Percentiles rank a stretch among this genome's conserved stretches.
Conservation (phyloP, 1,140 invertebrate genomes). For the Sycobia sp. region DNA sequence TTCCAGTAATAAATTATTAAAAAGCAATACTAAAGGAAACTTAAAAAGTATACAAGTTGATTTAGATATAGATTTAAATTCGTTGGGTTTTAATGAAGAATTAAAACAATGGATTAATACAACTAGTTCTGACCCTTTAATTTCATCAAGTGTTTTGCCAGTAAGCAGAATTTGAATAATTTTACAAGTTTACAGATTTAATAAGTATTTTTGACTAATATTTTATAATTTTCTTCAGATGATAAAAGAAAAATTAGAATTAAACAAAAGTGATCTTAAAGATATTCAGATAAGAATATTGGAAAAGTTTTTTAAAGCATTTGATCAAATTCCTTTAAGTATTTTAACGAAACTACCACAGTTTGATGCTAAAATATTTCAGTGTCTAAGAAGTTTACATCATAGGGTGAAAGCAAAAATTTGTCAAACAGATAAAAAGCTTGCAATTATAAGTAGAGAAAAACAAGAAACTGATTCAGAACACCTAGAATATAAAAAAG, state of each 20-base stretch:
- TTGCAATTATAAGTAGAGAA: conserved; percentile 8
- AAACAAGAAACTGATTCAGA: conserved; percentile 7
- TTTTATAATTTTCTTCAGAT: conserved; percentile 39
- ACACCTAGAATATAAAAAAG: not conserved
- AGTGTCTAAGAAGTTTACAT: conserved; percentile 46
- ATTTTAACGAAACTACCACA: conserved; percentile 51
- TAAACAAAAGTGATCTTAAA: conserved; percentile 42
- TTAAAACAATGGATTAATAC: conserved; percentile 32
- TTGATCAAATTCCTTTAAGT: conserved; percentile 50
- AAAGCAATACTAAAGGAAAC: not conserved
- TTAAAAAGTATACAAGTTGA: not conserved
- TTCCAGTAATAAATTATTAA: not conserved
- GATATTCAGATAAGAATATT: conserved; percentile 51
- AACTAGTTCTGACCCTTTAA: conserved; percentile 27
- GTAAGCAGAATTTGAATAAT: conserved; percentile 9
- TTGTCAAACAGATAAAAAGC: conserved; percentile 43
- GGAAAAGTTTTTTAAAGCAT: conserved; percentile 48
- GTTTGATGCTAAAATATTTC: conserved; percentile 46
- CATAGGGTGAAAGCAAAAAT: conserved; percentile 55
- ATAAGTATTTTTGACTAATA: not conserved
- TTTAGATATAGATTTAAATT: conserved; percentile 7
- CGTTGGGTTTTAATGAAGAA: conserved; percentile 34
- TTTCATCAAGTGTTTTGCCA: conserved; percentile 1
- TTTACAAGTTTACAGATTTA: not conserved
- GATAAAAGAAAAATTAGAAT: conserved; percentile 41